These are phyloP conservation scores for Cancer borealis DNA, from an alignment of 2,888 invertebrate species.

Conservation along the genomic window DNA sequence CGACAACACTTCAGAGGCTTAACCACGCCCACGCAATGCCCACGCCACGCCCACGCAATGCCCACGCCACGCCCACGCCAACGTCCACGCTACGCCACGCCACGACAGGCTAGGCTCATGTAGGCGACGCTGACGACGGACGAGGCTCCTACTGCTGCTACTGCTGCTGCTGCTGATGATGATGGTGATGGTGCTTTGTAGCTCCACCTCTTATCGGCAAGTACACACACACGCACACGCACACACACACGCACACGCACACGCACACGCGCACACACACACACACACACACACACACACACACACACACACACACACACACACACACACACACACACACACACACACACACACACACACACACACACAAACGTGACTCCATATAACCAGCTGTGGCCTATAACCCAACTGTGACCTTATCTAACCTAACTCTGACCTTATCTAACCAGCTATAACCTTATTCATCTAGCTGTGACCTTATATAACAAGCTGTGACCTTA, in stretches of 20 bases:
- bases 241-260: slow-evolving; percentile 36
- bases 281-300: slow-evolving; percentile 42
- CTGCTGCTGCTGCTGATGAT: not conserved
- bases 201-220: not conserved
- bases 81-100: not conserved
- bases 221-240: not conserved
- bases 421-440: not conserved
- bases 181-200: not conserved
- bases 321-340: slow-evolving; percentile 45
- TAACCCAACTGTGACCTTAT: not conserved
- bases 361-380: too few relatives aligned
- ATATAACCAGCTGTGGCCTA: too few relatives aligned
- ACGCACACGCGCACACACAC: slow-evolving; percentile 42
- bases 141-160: not conserved
- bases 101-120: not conserved
- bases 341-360: slow-evolving; percentile 58
- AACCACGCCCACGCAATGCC: slow-evolving; percentile 4
- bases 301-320: slow-evolving; percentile 43
- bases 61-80: too few relatives aligned
- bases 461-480: not conserved
- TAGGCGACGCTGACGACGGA: not conserved
- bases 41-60: not conserved
- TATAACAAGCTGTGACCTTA: not conserved
- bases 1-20: not conserved
- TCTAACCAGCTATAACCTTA: not conserved